Evolutionary conservation across 2,888 invertebrate species (phyloP).

Genomic region (Malacosoma neustria): DNA sequence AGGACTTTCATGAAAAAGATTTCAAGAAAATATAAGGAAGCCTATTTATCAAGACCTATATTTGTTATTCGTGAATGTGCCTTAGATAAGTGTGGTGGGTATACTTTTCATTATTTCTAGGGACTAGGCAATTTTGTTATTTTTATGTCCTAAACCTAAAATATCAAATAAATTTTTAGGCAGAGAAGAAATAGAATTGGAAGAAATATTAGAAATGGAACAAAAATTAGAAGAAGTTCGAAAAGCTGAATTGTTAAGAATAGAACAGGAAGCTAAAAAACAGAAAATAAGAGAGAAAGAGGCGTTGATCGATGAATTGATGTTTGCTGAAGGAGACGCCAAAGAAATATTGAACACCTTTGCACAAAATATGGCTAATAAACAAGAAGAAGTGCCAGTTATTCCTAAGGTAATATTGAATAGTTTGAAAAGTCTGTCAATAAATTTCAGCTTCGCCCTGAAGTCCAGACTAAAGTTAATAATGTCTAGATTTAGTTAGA

Average conservation of each 20-base stretch:
- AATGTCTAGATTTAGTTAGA: too few species aligned
- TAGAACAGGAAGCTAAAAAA: constrained; percentile 83
- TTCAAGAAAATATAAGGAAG: too few species aligned
- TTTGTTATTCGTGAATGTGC: too few species aligned
- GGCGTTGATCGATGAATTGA: constrained; percentile 94
- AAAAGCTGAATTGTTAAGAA: constrained; percentile 79
- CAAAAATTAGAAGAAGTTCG: constrained; percentile 84
- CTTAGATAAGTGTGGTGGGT: too few species aligned
- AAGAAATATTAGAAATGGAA: constrained; percentile 88
- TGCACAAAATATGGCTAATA: constrained; percentile 80
- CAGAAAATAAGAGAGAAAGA: constrained; percentile 91
- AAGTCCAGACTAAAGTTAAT: too few species aligned
- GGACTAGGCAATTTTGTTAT: too few species aligned
- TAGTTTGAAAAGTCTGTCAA: too few species aligned
- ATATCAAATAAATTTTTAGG: constrained; percentile 45
- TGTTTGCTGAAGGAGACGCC: constrained; percentile 94
- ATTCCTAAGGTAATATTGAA: constrained; percentile 45
- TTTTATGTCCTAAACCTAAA: too few species aligned
- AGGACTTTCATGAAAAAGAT: too few species aligned
- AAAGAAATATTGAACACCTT: constrained; percentile 90
- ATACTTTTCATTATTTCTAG: too few species aligned
- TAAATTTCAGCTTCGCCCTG: too few species aligned
- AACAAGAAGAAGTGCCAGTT: constrained; percentile 74
- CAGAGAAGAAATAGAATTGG: constrained; percentile 89
- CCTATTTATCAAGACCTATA: too few species aligned